Percentiles rank a stretch among this genome's conserved stretches.
Conservation (phyloP, 2,888 invertebrate genomes). For the Cancer borealis region DNA sequence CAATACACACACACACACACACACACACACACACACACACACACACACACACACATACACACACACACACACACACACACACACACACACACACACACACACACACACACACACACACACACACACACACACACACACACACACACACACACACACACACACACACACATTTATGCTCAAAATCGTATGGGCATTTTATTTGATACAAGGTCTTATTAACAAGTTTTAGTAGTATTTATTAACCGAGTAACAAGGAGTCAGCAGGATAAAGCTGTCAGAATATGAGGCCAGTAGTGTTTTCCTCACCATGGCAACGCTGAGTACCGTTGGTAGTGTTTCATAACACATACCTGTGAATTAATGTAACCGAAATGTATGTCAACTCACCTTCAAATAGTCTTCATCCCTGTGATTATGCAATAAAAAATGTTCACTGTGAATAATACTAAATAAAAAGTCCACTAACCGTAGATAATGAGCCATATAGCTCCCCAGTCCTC, state of each 20-base stretch:
- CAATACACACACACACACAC: neutral
- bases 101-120: too few species aligned
- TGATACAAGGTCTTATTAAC: neutral
- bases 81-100: too few species aligned
- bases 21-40: neutral
- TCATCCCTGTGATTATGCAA: neutral
- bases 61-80: too few species aligned
- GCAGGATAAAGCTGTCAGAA: neutral
- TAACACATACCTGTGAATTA: neutral
- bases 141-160: too few species aligned
- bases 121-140: too few species aligned
- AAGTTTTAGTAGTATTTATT: neutral
- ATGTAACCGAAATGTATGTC: neutral
- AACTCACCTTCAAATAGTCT: neutral
- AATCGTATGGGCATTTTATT: neutral
- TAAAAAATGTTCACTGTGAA: neutral
- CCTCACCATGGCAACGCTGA: neutral
- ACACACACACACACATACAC: neutral
- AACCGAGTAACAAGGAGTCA: neutral
- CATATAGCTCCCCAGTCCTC: neutral
- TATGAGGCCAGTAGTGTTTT: neutral
- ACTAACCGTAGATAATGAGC: neutral
- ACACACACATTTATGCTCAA: too few species aligned
- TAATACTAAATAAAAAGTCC: neutral
- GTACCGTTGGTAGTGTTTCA: neutral